Base-by-base conservation (phyloP, 1,140 invertebrate species). In the Bombyx mori region DNA sequence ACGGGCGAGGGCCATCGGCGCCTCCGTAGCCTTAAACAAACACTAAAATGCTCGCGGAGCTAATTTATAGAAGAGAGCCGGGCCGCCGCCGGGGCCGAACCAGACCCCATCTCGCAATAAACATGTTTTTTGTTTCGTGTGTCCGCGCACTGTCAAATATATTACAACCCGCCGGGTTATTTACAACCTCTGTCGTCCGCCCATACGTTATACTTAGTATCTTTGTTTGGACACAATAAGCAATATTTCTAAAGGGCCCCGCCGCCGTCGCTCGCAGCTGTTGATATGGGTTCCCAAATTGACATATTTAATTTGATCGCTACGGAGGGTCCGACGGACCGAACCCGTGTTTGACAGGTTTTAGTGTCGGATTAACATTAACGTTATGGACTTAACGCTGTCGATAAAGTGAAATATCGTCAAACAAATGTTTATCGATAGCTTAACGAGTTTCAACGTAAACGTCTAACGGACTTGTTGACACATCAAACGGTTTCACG, bases 171-270 rank as follows among this genome's bases (percentile, higher is more conserved):
- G 80, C 69, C 76, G 81, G 66, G 82, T 86, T 84, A 84, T 86
- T 86, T 86, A 86, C 81, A 81, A 75, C 71, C 76, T 74, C 78
- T 71, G 81, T 79, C 84, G 77, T 83, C 82, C 84, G 79, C 81
- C 84, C 84, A 87, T 87, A 87, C 84, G 81, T 87, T 86, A 87
- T 87, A 86, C 84, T 87, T 84, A 84, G 79, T 87, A 87, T 87
- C 84, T 87, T 84, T 87, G 84, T 87, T 87, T 87, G 82, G 84
- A 87, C 84, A 87, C 84, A 87, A 87, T 87, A 85, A 87, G 82
- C 81, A 83, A 87, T 87, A 87, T 87, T 87, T 87, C 82, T 84
- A 85, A 84, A 83, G 79, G 81, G 74, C 73, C 66, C 71, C 66
- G 59, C 71, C 82, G 83, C 79, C 81, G 81, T 84, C 82, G 73